Evolutionary conservation across 1,140 invertebrate genomes (phyloP).

Genomic region (Lineus longissimus): DNA sequence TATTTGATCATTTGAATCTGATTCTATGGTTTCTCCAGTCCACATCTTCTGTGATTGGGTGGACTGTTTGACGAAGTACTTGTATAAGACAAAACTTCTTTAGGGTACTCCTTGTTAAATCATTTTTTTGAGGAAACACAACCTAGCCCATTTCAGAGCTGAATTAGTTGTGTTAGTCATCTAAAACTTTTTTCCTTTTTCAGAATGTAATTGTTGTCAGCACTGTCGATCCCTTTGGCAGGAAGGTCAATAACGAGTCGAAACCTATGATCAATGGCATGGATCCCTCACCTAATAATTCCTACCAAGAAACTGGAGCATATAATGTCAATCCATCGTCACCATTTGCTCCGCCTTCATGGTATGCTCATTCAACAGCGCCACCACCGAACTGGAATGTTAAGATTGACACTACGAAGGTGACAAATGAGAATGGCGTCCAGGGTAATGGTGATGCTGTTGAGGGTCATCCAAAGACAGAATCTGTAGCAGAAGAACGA

Average conservation of each 20-base stretch:
- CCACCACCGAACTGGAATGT: no score
- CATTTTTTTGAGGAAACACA: background rate
- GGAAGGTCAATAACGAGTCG: conserved; percentile 41
- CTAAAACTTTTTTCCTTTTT: conserved; percentile 19
- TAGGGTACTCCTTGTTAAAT: background rate
- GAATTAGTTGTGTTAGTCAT: background rate
- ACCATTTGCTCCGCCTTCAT: no score
- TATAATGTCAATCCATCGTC: no score
- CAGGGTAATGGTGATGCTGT: no score
- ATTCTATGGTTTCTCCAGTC: conserved; percentile 7
- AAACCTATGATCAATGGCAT: conserved; percentile 42
- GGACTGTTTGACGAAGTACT: background rate
- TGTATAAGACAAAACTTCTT: conserved; percentile 10
- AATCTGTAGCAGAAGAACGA: no score
- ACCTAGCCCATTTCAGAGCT: background rate
- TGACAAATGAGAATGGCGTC: no score
- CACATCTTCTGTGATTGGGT: background rate
- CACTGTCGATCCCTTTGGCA: conserved; percentile 75
- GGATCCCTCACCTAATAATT: conserved; percentile 20
- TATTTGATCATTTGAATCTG: background rate
- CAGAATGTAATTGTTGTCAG: conserved; percentile 87
- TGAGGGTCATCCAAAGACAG: no score
- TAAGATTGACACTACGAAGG: no score
- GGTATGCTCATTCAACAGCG: no score
- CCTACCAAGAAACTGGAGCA: no score